These are phyloP conservation scores for Periophthalmodon schlosseri DNA, from an alignment of 2,113 vertebrate genomes.

Conservation along the genomic window DNA sequence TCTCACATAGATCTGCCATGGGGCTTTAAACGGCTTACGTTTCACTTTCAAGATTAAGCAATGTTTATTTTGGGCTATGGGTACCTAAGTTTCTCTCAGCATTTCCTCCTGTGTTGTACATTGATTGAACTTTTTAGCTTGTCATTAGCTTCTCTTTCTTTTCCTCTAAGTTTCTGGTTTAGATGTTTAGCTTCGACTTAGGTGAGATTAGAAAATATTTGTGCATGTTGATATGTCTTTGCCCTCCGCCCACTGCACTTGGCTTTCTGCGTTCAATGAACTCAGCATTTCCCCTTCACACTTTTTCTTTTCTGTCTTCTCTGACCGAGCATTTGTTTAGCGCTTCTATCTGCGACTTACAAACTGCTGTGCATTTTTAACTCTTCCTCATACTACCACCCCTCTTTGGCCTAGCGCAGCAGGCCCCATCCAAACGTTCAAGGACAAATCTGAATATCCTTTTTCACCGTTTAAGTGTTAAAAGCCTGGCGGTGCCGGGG, in stretches of 20 bases:
- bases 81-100: conserved; percentile 32
- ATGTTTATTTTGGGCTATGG: conserved; percentile 52
- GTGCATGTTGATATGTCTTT: conserved; percentile 41
- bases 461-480: conserved; percentile 84
- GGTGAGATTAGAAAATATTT: conserved; percentile 60
- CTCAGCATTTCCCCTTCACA: conserved; percentile 67
- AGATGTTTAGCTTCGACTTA: conserved; percentile 58
- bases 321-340: conserved; percentile 50
- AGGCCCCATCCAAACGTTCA: conserved; percentile 76
- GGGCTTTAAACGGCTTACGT: conserved; percentile 60
- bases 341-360: conserved; percentile 62
- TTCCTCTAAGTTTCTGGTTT: conserved; percentile 44
- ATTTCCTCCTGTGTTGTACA: conserved; percentile 32
- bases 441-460: conserved; percentile 84
- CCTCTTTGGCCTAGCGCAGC: conserved; percentile 66
- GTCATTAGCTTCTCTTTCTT: conserved; percentile 46
- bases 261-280: conserved; percentile 39
- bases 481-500: conserved; percentile 80
- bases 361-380: conserved; percentile 67
- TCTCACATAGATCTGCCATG: conserved; percentile 50
- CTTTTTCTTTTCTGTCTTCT: conserved; percentile 56
- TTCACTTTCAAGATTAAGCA: conserved; percentile 61
- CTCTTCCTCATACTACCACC: conserved; percentile 60
- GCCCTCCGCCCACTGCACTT: conserved; percentile 55
- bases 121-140: conserved; percentile 59